Conservation (phyloP, 1,140 invertebrate species). For the Telenomus remus region DNA sequence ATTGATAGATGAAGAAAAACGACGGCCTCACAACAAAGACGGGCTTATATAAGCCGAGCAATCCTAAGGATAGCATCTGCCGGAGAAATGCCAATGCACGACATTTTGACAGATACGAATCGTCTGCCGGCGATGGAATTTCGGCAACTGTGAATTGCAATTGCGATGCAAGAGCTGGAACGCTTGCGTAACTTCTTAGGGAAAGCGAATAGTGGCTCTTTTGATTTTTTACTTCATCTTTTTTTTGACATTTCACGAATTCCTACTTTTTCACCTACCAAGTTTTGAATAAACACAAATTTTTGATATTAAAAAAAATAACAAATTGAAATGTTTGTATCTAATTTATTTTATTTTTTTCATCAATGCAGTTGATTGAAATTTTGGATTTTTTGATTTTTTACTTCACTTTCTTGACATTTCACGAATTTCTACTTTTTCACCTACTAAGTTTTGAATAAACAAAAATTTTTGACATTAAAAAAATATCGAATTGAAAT, state of each 20-base stretch:
- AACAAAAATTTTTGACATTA: no score
- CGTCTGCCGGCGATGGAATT: constrained; percentile 5
- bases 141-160: constrained; percentile 31
- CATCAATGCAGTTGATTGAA: no score
- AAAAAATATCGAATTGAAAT: no score
- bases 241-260: constrained; percentile 7
- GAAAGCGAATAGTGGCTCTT: constrained; percentile 15
- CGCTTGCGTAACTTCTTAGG: constrained; percentile 18
- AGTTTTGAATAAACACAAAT: no score
- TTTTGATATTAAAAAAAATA: no score
- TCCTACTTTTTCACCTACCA: no score
- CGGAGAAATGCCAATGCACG: constrained; percentile 30
- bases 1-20: background rate
- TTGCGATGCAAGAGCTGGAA: constrained; percentile 4
- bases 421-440: no score
- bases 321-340: no score
- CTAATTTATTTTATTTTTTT: no score
- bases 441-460: no score
- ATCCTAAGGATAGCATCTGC: constrained; percentile 37
- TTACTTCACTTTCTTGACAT: constrained; percentile 3
- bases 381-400: constrained; percentile 3
- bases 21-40: background rate
- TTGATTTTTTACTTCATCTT: background rate
- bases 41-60: constrained; percentile 54
- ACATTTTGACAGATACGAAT: constrained; percentile 30